phyloP scores from a whole-genome alignment of 2,797 vertebrate genomes.

The Phataginus tetradactyla region DNA sequence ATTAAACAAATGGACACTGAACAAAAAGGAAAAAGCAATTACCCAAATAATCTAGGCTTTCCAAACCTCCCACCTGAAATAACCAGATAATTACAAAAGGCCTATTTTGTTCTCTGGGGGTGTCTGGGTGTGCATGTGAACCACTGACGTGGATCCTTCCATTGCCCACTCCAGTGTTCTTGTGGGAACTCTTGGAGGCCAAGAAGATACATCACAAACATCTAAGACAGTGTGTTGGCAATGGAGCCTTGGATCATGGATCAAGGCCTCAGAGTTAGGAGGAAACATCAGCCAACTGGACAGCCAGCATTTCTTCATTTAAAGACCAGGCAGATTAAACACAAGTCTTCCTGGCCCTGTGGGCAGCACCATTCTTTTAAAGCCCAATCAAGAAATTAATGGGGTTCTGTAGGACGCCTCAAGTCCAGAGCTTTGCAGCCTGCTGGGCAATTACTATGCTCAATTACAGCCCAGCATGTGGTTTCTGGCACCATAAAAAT shows the following conservation, averaged over 20 bases:
- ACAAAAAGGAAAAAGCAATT: conserved; percentile 57
- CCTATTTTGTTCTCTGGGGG: conserved; percentile 55
- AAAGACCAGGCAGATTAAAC: conserved; percentile 47
- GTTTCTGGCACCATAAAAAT: conserved; percentile 82
- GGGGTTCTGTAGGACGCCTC: conserved; percentile 76
- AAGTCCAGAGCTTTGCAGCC: conserved; percentile 80
- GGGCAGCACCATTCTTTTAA: conserved; percentile 63
- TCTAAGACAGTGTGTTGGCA: conserved; percentile 14
- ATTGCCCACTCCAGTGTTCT: conserved; percentile 40
- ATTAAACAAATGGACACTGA: neutral
- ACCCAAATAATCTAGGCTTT: conserved; percentile 53
- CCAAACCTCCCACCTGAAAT: conserved; percentile 62
- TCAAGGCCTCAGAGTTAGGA: neutral
- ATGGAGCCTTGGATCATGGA: neutral
- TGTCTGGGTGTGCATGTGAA: conserved; percentile 2
- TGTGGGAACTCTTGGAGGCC: neutral
- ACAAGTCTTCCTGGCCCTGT: conserved; percentile 67
- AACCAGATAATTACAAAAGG: conserved; percentile 67
- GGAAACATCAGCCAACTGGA: neutral
- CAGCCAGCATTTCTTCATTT: conserved; percentile 36
- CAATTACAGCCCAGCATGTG: conserved; percentile 86
- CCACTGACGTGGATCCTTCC: conserved; percentile 44
- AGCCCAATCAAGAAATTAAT: conserved; percentile 77
- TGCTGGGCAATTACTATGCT: conserved; percentile 85
- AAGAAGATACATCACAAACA: neutral